Conservation (phyloP, 2,888 invertebrate genomes). For the Epistrophe eligans region DNA sequence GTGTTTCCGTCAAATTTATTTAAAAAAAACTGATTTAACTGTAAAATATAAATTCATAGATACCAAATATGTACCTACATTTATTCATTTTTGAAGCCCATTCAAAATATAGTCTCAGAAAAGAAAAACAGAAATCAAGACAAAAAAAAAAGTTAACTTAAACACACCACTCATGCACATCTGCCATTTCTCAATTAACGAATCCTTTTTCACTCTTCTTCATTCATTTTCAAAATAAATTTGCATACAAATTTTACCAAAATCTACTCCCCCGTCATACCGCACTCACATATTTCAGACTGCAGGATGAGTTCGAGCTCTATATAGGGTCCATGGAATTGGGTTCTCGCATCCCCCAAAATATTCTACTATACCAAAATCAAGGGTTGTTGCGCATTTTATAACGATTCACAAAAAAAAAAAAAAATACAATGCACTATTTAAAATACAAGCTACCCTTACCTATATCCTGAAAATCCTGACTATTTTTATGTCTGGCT, state of each 20-base stretch:
- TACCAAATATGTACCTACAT: no score
- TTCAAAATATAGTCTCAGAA: background rate
- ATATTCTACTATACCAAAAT: background rate
- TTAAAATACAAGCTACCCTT: background rate
- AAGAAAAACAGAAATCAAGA: background rate
- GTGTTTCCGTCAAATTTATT: no score
- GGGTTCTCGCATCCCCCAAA: background rate
- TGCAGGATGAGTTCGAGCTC: background rate
- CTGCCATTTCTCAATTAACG: slow-evolving; percentile 75
- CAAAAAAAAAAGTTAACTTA: slow-evolving; percentile 9
- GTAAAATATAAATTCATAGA: no score
- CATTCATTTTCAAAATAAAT: slow-evolving; percentile 66
- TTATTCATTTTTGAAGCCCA: background rate
- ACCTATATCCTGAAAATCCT: background rate
- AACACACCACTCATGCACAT: slow-evolving; percentile 69
- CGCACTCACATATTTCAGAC: no score
- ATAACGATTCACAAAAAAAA: slow-evolving; percentile 53
- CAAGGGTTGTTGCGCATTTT: slow-evolving; percentile 73
- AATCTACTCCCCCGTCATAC: slow-evolving; percentile 29
- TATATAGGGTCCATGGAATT: slow-evolving; percentile 2
- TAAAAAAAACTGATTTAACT: no score
- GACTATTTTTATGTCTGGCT: slow-evolving; percentile 34
- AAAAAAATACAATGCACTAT: slow-evolving; percentile 11
- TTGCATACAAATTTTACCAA: slow-evolving; percentile 70
- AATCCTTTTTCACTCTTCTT: slow-evolving; percentile 65